Evolutionary conservation across 53 echinoderm and acorn worm species (phyloP).

Genomic region (Holothuria leucospilota): DNA sequence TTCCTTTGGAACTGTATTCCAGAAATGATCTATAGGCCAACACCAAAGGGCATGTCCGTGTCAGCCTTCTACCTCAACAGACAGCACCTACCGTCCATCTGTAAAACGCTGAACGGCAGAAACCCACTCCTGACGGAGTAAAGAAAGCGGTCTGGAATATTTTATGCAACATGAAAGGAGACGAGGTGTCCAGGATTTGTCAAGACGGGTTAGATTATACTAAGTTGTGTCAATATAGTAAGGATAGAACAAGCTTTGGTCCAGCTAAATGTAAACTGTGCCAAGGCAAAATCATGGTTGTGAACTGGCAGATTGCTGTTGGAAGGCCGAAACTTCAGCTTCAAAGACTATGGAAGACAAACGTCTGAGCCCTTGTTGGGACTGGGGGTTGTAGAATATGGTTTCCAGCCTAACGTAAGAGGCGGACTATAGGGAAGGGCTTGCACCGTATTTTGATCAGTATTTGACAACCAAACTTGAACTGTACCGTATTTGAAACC

Average conservation of each 20-base stretch:
- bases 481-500: too few species aligned
- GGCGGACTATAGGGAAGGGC: too few species aligned
- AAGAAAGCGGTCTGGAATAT: neutral
- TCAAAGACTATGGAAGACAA: too few species aligned
- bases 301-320: conserved; percentile 9
- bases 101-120: neutral
- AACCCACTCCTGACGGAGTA: neutral
- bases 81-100: neutral
- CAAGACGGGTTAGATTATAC: neutral
- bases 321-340: neutral
- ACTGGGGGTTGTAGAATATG: too few species aligned
- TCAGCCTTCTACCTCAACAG: neutral
- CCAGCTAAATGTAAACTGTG: neutral
- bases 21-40: conserved; percentile 2
- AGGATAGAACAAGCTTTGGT: neutral
- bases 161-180: conserved; percentile 9
- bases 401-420: too few species aligned
- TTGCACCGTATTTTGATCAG: too few species aligned
- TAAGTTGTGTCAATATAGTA: neutral
- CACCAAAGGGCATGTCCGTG: neutral
- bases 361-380: too few species aligned
- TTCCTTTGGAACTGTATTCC: neutral
- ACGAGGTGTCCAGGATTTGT: neutral
- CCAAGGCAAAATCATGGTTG: neutral
- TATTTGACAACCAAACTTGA: too few species aligned